Conservation (phyloP, 2,797 vertebrate species). For the Pithecia hirsuta region DNA sequence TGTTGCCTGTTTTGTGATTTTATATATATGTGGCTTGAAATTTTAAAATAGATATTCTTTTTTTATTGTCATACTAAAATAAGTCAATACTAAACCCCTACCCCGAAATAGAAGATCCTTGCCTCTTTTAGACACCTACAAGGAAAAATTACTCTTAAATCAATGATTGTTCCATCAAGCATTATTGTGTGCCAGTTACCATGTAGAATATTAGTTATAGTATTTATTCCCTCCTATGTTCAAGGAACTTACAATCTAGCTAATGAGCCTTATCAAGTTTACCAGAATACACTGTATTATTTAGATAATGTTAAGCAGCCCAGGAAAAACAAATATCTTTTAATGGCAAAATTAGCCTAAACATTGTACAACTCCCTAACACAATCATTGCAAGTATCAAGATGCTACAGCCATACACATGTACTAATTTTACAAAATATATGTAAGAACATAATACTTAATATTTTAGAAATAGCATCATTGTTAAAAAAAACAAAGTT, state of each 20-base stretch:
- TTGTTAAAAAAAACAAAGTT: neutral
- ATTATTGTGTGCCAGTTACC: neutral
- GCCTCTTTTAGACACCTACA: neutral
- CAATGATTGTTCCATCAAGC: neutral
- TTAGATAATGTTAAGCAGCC: neutral
- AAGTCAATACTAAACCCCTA: neutral
- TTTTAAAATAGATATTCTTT: neutral
- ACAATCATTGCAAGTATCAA: neutral
- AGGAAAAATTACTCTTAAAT: neutral
- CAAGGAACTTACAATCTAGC: neutral
- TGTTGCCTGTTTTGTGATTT: neutral
- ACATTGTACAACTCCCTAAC: neutral
- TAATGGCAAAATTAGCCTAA: neutral
- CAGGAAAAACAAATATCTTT: neutral
- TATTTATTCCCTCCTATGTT: neutral
- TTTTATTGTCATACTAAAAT: neutral
- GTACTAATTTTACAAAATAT: neutral
- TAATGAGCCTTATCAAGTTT: neutral
- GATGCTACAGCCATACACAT: neutral
- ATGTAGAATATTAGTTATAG: neutral
- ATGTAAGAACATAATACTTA: neutral
- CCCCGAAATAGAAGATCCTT: neutral
- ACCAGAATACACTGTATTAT: neutral
- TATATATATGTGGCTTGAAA: neutral
- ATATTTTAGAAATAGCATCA: neutral